Conservation (phyloP, 2,113 vertebrate genomes). For the Malurus melanocephalus region DNA sequence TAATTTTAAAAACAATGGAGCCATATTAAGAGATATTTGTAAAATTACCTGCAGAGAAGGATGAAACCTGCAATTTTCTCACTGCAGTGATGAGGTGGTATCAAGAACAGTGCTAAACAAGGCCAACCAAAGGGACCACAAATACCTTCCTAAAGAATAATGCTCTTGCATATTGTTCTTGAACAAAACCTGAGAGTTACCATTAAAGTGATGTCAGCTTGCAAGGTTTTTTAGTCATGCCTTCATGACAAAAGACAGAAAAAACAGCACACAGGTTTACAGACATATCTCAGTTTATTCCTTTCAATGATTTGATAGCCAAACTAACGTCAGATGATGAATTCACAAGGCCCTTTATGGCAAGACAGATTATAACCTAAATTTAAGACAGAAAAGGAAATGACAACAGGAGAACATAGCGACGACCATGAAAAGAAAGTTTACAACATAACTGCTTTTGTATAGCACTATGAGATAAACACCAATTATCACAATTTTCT, state of each 20-base stretch:
- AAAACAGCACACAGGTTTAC: neutral
- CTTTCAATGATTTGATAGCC: neutral
- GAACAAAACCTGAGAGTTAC: neutral
- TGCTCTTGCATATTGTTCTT: neutral
- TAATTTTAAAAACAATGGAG: neutral
- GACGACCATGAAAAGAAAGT: neutral
- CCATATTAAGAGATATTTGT: neutral
- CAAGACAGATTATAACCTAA: neutral
- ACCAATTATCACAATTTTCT: neutral
- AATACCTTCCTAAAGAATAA: neutral
- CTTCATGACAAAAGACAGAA: neutral
- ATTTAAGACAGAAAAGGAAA: neutral
- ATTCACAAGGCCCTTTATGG: neutral
- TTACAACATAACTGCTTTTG: neutral
- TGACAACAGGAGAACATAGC: neutral
- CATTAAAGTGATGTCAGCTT: neutral
- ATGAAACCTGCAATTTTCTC: neutral
- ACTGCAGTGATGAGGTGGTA: neutral
- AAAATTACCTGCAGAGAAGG: neutral
- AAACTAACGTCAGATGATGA: neutral
- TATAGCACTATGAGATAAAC: neutral
- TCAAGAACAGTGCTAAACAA: neutral
- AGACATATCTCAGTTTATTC: neutral
- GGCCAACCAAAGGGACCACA: neutral
- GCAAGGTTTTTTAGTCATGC: neutral